Conservation (phyloP, 2,113 vertebrate species). For the Saguinus midas region DNA sequence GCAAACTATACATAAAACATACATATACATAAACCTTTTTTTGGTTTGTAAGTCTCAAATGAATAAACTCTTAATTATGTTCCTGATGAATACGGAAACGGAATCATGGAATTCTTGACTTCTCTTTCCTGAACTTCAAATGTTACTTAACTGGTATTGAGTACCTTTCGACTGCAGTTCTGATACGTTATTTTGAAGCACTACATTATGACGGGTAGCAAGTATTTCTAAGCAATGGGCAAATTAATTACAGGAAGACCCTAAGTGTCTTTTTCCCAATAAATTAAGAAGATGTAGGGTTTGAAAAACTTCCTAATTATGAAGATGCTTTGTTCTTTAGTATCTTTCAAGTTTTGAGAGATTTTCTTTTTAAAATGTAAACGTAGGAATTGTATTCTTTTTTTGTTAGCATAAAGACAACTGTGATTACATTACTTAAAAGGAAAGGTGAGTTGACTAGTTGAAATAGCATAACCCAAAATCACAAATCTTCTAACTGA, state of each 20-base stretch:
- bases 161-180: background rate
- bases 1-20: background rate
- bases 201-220: background rate
- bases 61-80: constrained; percentile 8
- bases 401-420: constrained; percentile 2
- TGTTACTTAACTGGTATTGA: background rate
- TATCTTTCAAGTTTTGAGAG: constrained; percentile 2
- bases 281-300: background rate
- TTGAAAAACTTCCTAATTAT: constrained; percentile 38
- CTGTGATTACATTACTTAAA: constrained; percentile 20
- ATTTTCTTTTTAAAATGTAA: background rate
- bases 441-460: background rate
- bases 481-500: background rate
- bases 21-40: background rate
- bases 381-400: background rate
- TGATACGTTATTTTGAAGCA: background rate
- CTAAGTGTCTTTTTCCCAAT: constrained; percentile 40
- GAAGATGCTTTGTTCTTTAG: background rate
- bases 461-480: background rate
- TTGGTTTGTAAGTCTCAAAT: constrained; percentile 29
- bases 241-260: constrained; percentile 6
- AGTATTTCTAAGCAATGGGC: background rate
- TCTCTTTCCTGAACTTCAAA: background rate
- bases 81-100: background rate
- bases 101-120: background rate